These are phyloP conservation scores for Macroglossus sobrinus DNA, from an alignment of 2,113 vertebrate species.

Conservation along the genomic window DNA sequence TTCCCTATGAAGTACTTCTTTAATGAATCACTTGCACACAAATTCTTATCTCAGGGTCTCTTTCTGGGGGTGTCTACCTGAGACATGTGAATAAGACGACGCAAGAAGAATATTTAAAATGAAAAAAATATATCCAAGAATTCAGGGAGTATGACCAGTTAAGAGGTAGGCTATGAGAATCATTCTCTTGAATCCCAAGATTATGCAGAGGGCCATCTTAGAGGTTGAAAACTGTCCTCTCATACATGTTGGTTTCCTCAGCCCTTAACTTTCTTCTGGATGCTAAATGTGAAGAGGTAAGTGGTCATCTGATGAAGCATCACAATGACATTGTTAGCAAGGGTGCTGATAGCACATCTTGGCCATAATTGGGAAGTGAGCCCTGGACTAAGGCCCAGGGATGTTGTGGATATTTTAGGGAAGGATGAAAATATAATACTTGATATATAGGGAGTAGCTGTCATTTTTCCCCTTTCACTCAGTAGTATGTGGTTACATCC, in stretches of 20 bases:
- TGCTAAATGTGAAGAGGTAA: not conserved
- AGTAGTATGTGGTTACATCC: not conserved
- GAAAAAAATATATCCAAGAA: constrained; percentile 3
- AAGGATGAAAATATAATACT: not conserved
- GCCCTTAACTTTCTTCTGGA: not conserved
- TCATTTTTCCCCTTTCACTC: not conserved
- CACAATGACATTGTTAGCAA: not conserved
- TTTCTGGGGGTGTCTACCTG: not conserved
- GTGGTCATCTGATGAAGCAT: not conserved
- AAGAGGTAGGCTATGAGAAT: not conserved
- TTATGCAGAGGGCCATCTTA: not conserved
- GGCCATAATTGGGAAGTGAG: not conserved
- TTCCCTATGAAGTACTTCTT: not conserved
- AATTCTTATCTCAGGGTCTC: not conserved
- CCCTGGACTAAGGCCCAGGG: not conserved
- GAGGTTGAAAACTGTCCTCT: not conserved
- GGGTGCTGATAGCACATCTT: not conserved
- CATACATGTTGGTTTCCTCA: not conserved
- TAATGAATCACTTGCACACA: not conserved
- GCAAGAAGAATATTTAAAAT: not conserved
- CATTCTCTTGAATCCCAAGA: not conserved
- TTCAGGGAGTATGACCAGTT: not conserved
- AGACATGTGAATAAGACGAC: not conserved
- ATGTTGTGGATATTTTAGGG: not conserved
- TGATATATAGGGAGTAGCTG: not conserved